Evolutionary conservation across 2,888 invertebrate genomes (phyloP), one percentile per base, ranked within the genome.

Genomic region (Portevinia maculata): DNA sequence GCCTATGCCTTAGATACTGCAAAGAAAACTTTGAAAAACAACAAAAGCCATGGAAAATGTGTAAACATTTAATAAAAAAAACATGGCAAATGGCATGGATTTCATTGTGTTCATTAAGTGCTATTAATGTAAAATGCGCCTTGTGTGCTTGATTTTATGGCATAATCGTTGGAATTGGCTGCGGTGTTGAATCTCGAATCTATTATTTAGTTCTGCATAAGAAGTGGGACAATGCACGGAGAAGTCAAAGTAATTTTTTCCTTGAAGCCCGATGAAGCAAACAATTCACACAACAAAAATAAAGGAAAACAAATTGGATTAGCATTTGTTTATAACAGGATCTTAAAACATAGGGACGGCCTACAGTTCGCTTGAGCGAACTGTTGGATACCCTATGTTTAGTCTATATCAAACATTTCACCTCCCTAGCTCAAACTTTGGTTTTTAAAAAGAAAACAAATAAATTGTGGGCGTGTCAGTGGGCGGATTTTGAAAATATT

Each of bases 91-190:
- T 62, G 44, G 48, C 13, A 50, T 17, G 41, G 50, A 59, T 70
- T 70, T 59, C 44, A 24, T 53, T 32, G 67, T 67, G 55, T 53
- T 62, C 32, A 62, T 44, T 32, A 53, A 55, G 30, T n/a, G 34
- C 8, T 65, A 39, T 34, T 46, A 32, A 11, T 30, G 64, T 28
- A 53, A 39, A 34, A 39, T 13, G 50, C 19, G 30, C 24, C 41
- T 32, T 60, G 59, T 59, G 21, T 34, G 37, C 15, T n/a, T 8
- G 1, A 4, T 15, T 9, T 59, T 19, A 39, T 69, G 69, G 30
- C 69, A 39, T 69, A 69, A 69, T 50, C 57, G 28, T 53, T 21
- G 46, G 46, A 55, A 67, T 67, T 62, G 24, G 21, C 37, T 15
- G 62, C 21, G 24, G 39, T 28, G 7, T 50, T n/a, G 17, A 24